Conservation (phyloP, 2,113 vertebrate genomes). For the Pachypanchax playfairii region DNA sequence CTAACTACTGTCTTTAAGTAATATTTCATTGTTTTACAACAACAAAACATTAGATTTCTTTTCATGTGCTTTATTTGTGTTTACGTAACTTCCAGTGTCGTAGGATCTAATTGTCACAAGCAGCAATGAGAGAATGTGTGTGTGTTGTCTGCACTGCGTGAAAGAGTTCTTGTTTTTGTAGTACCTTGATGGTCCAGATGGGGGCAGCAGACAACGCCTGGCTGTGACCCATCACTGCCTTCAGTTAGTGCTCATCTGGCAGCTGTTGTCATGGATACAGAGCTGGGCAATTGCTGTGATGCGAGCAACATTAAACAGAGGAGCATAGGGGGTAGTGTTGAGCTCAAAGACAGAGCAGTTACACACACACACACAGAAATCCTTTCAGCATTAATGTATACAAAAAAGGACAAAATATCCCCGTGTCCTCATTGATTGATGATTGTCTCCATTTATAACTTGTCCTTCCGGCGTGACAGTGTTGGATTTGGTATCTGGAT, state of each 20-base stretch:
- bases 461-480: background rate
- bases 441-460: background rate
- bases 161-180: slow-evolving; percentile 50
- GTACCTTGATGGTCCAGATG: slow-evolving; percentile 73
- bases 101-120: too few species aligned
- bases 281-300: slow-evolving; percentile 59
- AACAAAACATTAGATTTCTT: too few species aligned
- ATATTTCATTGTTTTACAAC: too few species aligned
- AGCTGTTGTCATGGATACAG: slow-evolving; percentile 92
- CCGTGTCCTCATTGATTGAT: background rate
- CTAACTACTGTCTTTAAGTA: too few species aligned
- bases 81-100: too few species aligned
- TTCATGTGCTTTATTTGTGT: too few species aligned
- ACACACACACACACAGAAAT: slow-evolving; percentile 38
- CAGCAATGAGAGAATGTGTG: too few species aligned
- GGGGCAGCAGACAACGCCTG: slow-evolving; percentile 80
- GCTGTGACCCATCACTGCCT: slow-evolving; percentile 39
- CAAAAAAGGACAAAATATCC: background rate
- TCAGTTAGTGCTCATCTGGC: slow-evolving; percentile 66
- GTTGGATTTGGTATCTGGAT: background rate
- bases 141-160: background rate
- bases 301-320: slow-evolving; percentile 52
- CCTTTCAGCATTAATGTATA: background rate
- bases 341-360: slow-evolving; percentile 45
- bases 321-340: slow-evolving; percentile 75